phyloP scores from a whole-genome alignment of 2,888 invertebrate genomes.

The Rhamnusium bicolor region DNA sequence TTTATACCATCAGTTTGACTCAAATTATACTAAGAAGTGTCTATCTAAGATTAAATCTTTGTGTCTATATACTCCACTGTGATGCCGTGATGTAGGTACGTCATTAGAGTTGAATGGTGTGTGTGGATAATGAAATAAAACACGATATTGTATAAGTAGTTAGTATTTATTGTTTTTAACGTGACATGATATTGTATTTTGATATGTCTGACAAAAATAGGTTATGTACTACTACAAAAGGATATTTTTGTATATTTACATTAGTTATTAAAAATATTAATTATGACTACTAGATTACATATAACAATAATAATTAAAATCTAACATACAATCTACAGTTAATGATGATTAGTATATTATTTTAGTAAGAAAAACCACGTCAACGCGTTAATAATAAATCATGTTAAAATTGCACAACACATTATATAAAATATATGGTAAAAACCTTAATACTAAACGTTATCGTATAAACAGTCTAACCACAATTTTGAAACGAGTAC shows the following conservation, averaged over 20 bases:
- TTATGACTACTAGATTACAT: constrained; percentile 53
- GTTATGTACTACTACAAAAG: constrained; percentile 62
- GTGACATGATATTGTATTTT: constrained; percentile 54
- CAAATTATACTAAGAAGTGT: not conserved
- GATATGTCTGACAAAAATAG: constrained; percentile 68
- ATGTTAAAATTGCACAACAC: constrained; percentile 33
- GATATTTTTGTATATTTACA: constrained; percentile 60
- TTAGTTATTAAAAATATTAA: constrained; percentile 62
- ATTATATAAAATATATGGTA: constrained; percentile 32
- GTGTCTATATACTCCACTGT: too few species aligned
- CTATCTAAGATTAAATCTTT: too few species aligned
- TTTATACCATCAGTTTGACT: not conserved
- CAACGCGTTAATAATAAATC: constrained; percentile 20
- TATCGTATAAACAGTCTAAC: constrained; percentile 23
- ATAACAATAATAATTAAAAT: constrained; percentile 45
- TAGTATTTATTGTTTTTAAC: constrained; percentile 47
- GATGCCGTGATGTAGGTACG: too few species aligned
- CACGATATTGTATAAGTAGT: constrained; percentile 2
- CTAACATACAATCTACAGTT: constrained; percentile 47
- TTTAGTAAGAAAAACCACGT: constrained; percentile 25
- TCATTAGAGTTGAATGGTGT: too few species aligned
- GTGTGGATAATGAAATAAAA: constrained; percentile 13
- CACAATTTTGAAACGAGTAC: not conserved
- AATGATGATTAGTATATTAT: constrained; percentile 23
- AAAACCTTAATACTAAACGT: constrained; percentile 25